These are phyloP conservation scores for Aldrovandia affinis DNA, from an alignment of 2,797 vertebrate species.

Conservation along the genomic window DNA sequence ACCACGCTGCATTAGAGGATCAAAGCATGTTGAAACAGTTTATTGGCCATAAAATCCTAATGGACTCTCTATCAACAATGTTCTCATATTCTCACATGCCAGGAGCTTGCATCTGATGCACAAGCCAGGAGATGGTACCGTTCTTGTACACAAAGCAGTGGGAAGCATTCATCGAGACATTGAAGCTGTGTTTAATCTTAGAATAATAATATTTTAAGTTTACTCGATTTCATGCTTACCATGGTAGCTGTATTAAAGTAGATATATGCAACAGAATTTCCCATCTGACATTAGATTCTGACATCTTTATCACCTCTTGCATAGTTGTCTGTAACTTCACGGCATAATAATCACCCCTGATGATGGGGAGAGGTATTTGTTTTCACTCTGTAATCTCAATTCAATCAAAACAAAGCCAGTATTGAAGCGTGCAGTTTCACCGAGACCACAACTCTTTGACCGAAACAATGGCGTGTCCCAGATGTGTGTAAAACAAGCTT, in stretches of 20 bases:
- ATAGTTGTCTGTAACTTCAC: background rate
- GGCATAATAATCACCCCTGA: background rate
- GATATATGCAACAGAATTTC: background rate
- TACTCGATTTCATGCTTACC: background rate
- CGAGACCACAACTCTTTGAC: background rate
- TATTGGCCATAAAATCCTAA: slow-evolving; percentile 1
- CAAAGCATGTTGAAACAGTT: slow-evolving; percentile 6
- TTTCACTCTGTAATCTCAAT: background rate
- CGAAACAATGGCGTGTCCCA: background rate
- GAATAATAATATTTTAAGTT: too few relatives aligned
- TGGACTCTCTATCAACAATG: slow-evolving; percentile 10
- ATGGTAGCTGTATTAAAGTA: background rate
- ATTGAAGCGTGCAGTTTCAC: background rate
- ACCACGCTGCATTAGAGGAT: background rate
- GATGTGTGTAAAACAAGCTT: slow-evolving; percentile 3
- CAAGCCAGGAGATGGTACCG: background rate
- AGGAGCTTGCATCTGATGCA: background rate
- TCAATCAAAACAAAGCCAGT: slow-evolving; percentile 3
- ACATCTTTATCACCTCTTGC: background rate
- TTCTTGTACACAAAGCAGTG: background rate
- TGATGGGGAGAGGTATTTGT: background rate
- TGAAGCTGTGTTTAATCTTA: background rate
- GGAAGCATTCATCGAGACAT: background rate
- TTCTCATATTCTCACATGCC: background rate
- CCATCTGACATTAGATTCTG: too few relatives aligned